phyloP scores from a whole-genome alignment of 1,140 invertebrate genomes.

The Holcopasites calliopsidis region DNA sequence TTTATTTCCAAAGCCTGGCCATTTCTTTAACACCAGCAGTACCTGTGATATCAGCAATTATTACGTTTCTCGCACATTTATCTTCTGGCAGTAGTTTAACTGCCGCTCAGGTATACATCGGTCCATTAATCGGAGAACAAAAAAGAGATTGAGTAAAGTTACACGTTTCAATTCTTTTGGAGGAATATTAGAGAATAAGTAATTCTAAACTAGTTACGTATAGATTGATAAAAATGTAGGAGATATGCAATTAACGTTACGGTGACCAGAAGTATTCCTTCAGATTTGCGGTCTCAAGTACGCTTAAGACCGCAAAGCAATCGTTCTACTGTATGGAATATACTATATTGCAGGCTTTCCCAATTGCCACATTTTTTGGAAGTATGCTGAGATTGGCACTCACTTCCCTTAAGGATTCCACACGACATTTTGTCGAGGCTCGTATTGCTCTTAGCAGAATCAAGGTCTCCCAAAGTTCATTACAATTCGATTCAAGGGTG shows the following conservation, averaged over 20 bases:
- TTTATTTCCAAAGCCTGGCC: conserved; percentile 83
- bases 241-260: not conserved
- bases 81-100: conserved; percentile 81
- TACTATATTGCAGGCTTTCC: conserved; percentile 73
- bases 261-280: not conserved
- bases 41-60: conserved; percentile 82
- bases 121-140: not conserved
- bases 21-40: conserved; percentile 83
- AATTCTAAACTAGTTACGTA: conserved; percentile 1
- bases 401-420: conserved; percentile 60
- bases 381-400: conserved; percentile 67
- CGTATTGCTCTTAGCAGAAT: conserved; percentile 68
- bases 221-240: not conserved
- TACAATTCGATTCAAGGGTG: conserved; percentile 25
- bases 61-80: conserved; percentile 85
- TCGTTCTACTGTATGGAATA: conserved; percentile 35
- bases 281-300: too few species aligned
- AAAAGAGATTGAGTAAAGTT: not conserved
- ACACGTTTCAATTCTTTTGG: not conserved
- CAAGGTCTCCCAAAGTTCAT: conserved; percentile 64
- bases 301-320: not conserved
- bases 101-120: conserved; percentile 80
- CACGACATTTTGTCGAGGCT: conserved; percentile 60
- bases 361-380: conserved; percentile 65
- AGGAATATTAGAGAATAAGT: conserved; percentile 54